These are phyloP conservation scores for Ia io DNA, from an alignment of 2,113 vertebrate genomes.

Conservation along the genomic window DNA sequence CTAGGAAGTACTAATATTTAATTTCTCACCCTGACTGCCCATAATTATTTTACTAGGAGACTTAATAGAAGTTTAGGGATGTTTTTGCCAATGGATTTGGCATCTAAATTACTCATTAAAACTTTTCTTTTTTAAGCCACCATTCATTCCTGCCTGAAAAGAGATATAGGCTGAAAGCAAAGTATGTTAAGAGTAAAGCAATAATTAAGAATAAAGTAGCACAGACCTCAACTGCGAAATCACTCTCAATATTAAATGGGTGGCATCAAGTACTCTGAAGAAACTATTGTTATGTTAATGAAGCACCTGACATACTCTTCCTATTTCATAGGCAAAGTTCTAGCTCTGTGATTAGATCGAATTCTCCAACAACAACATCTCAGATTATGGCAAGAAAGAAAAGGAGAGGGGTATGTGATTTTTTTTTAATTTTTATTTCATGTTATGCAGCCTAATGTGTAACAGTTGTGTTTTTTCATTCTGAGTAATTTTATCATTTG, in stretches of 20 bases:
- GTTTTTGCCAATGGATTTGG: slow-evolving; percentile 9
- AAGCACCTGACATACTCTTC: slow-evolving; percentile 74
- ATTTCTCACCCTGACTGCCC: neutral
- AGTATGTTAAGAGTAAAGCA: slow-evolving; percentile 23
- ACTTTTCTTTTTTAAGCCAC: no score
- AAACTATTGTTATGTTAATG: slow-evolving; percentile 26
- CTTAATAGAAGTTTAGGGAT: slow-evolving; percentile 2
- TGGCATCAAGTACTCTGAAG: slow-evolving; percentile 25
- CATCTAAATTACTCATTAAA: neutral
- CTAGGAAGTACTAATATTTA: neutral
- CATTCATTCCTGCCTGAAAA: slow-evolving; percentile 30
- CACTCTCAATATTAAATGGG: neutral
- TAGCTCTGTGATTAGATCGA: slow-evolving; percentile 87
- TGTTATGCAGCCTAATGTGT: slow-evolving; percentile 46
- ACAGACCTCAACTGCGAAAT: neutral
- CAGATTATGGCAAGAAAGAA: slow-evolving; percentile 96
- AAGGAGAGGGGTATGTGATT: slow-evolving; percentile 88
- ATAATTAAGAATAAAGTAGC: slow-evolving; percentile 45
- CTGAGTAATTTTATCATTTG: slow-evolving; percentile 39
- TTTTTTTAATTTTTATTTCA: neutral
- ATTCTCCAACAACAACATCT: slow-evolving; percentile 91
- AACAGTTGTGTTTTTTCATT: slow-evolving; percentile 58
- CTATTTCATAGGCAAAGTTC: slow-evolving; percentile 84
- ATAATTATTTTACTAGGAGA: slow-evolving; percentile 29
- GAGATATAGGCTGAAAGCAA: neutral